Evolutionary conservation across 2,797 vertebrate genomes (phyloP), one percentile per base, ranked within the genome.

Genomic region (Spatula versicolor): DNA sequence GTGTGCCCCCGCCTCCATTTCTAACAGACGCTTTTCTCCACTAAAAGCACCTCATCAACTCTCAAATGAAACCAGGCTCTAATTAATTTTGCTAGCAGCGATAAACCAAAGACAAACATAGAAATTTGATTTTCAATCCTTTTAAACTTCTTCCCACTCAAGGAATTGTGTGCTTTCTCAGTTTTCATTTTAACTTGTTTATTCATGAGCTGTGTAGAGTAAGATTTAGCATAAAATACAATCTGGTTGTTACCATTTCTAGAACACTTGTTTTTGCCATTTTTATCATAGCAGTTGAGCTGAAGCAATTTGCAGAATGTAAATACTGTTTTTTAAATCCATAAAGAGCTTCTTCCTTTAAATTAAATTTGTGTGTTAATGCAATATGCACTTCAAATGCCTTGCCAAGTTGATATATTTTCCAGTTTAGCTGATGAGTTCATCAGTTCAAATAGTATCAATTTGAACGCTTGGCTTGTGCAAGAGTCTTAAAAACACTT

Each of bases 371-470:
- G 30, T 60, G 41, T 84, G 37, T 84, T 95, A 95, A 94, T 71
- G 59, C 67, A 83, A 59, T 43, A 55, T 1, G 4, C 2, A 5
- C 43, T 95, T 90, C 59, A 67, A 76, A 82, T 35, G 33, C 35
- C 11, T 90, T 94, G 93, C 72, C 68, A 82, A 82, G 45, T 37
- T 69, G 56, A 13, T 85, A 25, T 7, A 60, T 86, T 92, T 85
- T 91, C 93, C 72, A 74, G 78, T 89, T 89, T 88, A 87, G 75
- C 52, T 91, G 92, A 87, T 71, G 72, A 88, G 83, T 92, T 90
- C 76, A 75, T 95, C 56, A 93, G 11, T 74, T 93, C 68, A 85
- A 71, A 89, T 15, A 68, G 83, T n/a, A 76, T 76, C 56, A 26
- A 31, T 88, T 58, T 50, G 33, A 93, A 71, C 0, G 4, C 52